Evolutionary conservation across 2,888 invertebrate species (phyloP).

Genomic region (Xestia c-nigrum): DNA sequence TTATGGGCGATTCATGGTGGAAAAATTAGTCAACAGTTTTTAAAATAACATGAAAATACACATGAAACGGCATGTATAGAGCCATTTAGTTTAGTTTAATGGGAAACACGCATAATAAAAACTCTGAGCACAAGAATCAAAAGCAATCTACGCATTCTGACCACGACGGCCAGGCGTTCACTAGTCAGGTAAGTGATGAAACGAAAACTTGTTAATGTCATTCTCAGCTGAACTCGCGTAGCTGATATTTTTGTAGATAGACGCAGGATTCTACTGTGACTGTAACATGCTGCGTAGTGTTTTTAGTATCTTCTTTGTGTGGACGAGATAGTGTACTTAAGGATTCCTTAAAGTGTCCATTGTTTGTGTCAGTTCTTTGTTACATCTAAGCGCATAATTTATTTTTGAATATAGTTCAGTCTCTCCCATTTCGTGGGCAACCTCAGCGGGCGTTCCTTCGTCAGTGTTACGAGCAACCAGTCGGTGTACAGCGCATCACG

Average conservation of each 20-base stretch:
- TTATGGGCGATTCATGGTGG: slow-evolving; percentile 78
- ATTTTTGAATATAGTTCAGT: slow-evolving; percentile 89
- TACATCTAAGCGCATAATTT: slow-evolving; percentile 68
- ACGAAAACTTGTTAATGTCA: slow-evolving; percentile 90
- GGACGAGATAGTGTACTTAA: slow-evolving; percentile 24
- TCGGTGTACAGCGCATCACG: slow-evolving; percentile 91
- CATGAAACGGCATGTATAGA: slow-evolving; percentile 62
- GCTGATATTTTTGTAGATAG: slow-evolving; percentile 81
- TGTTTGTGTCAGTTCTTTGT: slow-evolving; percentile 72
- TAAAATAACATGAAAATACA: slow-evolving; percentile 68
- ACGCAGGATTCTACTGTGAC: slow-evolving; percentile 70
- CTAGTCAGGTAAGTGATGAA: slow-evolving; percentile 87
- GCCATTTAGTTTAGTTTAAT: slow-evolving; percentile 79
- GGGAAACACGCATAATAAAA: slow-evolving; percentile 87
- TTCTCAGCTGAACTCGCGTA: slow-evolving; percentile 88
- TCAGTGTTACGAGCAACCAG: slow-evolving; percentile 91
- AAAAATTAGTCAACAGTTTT: slow-evolving; percentile 72
- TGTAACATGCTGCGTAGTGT: slow-evolving; percentile 73
- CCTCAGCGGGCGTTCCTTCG: slow-evolving; percentile 91
- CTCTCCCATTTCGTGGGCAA: slow-evolving; percentile 91
- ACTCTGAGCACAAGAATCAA: slow-evolving; percentile 76
- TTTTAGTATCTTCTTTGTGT: slow-evolving; percentile 67
- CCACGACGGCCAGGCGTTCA: slow-evolving; percentile 84
- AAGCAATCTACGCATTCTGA: slow-evolving; percentile 79
- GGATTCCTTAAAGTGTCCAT: slow-evolving; percentile 56